These are phyloP conservation scores for Chorisops tibialis DNA, from an alignment of 2,888 invertebrate species.

Conservation along the genomic window DNA sequence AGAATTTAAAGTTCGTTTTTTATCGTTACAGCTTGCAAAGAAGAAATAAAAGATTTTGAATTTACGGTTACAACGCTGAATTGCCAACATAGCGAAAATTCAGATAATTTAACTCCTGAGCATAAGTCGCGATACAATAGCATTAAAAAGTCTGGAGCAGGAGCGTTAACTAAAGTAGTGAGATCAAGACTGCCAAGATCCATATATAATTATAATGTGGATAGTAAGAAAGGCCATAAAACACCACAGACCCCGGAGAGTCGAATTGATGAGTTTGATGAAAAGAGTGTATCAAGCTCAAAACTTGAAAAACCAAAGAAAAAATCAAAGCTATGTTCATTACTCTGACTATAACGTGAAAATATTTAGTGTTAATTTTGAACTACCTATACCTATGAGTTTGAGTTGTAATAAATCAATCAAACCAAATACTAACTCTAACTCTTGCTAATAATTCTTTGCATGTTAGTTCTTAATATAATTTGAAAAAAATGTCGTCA, in stretches of 20 bases:
- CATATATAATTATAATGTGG: constrained; percentile 49
- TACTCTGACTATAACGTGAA: constrained; percentile 49
- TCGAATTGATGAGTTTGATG: not conserved
- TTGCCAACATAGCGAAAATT: constrained; percentile 56
- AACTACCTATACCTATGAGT: not conserved
- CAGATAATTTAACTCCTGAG: constrained; percentile 52
- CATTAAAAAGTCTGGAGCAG: constrained; percentile 55
- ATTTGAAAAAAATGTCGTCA: too few relatives aligned
- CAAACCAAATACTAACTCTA: too few relatives aligned
- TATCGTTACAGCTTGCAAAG: constrained; percentile 48
- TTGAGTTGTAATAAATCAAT: too few relatives aligned
- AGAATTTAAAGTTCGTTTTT: constrained; percentile 42
- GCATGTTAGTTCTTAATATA: too few relatives aligned
- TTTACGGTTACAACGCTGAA: constrained; percentile 84
- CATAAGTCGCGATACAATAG: constrained; percentile 52
- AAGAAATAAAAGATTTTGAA: constrained; percentile 81
- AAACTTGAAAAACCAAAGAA: constrained; percentile 48
- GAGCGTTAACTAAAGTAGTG: constrained; percentile 56
- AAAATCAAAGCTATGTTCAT: constrained; percentile 51
- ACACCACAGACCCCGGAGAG: not conserved
- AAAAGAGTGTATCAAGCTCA: not conserved
- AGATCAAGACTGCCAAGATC: constrained; percentile 57
- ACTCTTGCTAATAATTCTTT: too few relatives aligned
- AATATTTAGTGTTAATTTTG: constrained; percentile 38
- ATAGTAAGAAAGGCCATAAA: constrained; percentile 12